Percentiles rank a stretch among this genome's conserved stretches.
Conservation (phyloP, 1,140 invertebrate genomes). For the Heliconius hermathena region DNA sequence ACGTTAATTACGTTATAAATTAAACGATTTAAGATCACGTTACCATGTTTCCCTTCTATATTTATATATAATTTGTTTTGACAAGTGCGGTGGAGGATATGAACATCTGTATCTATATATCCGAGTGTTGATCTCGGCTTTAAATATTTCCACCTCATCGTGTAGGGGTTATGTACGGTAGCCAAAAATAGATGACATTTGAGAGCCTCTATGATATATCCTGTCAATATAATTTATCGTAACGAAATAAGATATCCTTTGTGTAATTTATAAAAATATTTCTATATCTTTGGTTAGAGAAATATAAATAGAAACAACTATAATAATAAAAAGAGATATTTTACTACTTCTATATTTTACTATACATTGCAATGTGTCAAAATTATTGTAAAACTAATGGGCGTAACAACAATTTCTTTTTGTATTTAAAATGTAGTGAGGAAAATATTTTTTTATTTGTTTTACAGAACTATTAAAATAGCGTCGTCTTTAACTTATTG, state of each 20-base stretch:
- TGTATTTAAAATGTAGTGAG: no score
- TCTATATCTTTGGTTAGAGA: not conserved
- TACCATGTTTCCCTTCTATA: constrained; percentile 13
- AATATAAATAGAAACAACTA: not conserved
- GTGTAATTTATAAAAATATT: not conserved
- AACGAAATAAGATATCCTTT: not conserved
- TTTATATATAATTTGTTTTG: constrained; percentile 30
- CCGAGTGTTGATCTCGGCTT: constrained; percentile 29
- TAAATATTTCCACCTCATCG: constrained; percentile 23
- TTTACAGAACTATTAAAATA: not conserved
- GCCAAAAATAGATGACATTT: constrained; percentile 9
- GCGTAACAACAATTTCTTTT: no score
- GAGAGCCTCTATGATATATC: not conserved
- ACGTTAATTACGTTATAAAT: constrained; percentile 12
- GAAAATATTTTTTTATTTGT: no score
- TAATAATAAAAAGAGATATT: not conserved
- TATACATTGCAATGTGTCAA: no score
- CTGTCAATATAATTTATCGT: not conserved
- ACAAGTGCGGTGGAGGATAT: constrained; percentile 26
- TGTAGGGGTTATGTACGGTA: constrained; percentile 17
- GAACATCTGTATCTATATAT: constrained; percentile 31
- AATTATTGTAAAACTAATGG: no score
- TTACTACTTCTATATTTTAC: not conserved
- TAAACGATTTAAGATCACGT: not conserved
- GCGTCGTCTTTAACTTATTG: not conserved